Evolutionary conservation across 2,888 invertebrate species (phyloP).

Genomic region (Rhamnusium bicolor): DNA sequence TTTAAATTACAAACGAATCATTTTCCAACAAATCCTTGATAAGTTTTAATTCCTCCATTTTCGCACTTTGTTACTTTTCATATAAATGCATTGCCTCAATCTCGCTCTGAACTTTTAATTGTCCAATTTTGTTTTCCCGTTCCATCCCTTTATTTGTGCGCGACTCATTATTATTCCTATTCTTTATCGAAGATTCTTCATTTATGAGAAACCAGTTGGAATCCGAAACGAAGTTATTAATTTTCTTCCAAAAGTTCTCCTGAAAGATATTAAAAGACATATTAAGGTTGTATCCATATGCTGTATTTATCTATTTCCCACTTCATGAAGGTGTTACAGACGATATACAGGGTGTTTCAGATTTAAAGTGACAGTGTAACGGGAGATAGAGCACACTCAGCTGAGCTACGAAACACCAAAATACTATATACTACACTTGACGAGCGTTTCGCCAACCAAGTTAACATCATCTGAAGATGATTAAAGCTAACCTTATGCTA

Average conservation of each 20-base stretch:
- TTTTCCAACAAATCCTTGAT: constrained; percentile 35
- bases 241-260: constrained; percentile 35
- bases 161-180: background rate
- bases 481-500: too few relatives aligned
- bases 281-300: too few relatives aligned
- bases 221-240: constrained; percentile 34
- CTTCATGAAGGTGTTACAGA: too few relatives aligned
- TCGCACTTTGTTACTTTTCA: constrained; percentile 45
- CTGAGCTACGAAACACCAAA: too few relatives aligned
- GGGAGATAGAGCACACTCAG: too few relatives aligned
- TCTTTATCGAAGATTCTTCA: background rate
- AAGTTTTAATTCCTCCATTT: constrained; percentile 40
- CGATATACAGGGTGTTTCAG: too few relatives aligned
- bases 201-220: constrained; percentile 20
- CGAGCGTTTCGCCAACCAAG: too few relatives aligned
- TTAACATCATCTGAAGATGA: too few relatives aligned
- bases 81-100: constrained; percentile 42
- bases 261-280: constrained; percentile 11
- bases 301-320: too few relatives aligned
- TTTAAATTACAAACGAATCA: constrained; percentile 34
- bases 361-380: too few relatives aligned
- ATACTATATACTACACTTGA: too few relatives aligned
- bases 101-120: constrained; percentile 46
- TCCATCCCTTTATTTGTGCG: background rate
- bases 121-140: constrained; percentile 27